These are phyloP conservation scores for Drosophila azteca DNA, from an alignment of 1,140 invertebrate species.

Conservation along the genomic window DNA sequence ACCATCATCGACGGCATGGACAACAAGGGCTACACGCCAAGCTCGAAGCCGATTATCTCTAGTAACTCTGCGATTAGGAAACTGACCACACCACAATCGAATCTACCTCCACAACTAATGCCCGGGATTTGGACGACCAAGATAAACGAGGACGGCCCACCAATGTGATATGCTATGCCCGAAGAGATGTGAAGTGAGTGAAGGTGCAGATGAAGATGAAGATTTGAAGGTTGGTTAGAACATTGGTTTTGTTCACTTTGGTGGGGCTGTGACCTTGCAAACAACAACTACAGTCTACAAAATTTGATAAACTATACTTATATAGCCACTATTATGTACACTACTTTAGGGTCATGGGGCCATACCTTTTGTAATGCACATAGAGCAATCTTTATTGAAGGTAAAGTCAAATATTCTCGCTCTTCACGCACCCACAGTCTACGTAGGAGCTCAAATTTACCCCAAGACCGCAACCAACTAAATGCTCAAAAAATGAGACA, in stretches of 20 bases:
- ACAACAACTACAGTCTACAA: constrained; percentile 40
- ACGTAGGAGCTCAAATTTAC: constrained; percentile 20
- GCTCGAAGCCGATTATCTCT: constrained; percentile 55
- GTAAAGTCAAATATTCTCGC: not conserved
- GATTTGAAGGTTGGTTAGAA: constrained; percentile 9
- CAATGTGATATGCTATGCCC: constrained; percentile 50
- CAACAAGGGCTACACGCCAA: constrained; percentile 69
- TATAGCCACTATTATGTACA: constrained; percentile 26
- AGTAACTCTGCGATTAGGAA: constrained; percentile 61
- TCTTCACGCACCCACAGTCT: constrained; percentile 11
- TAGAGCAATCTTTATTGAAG: constrained; percentile 19
- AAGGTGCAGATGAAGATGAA: not conserved
- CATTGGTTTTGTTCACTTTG: constrained; percentile 25
- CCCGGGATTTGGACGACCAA: constrained; percentile 83
- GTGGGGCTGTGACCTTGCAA: constrained; percentile 40
- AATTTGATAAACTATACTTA: constrained; percentile 58
- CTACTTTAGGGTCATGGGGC: constrained; percentile 13
- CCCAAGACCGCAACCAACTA: not conserved
- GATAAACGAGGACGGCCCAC: constrained; percentile 62
- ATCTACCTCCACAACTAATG: constrained; percentile 82
- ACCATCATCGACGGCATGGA: constrained; percentile 72
- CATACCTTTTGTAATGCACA: constrained; percentile 44
- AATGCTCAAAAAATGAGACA: constrained; percentile 23
- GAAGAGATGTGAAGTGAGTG: not conserved
- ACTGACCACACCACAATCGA: constrained; percentile 72